Evolutionary conservation across 2,797 vertebrate species (phyloP).

Genomic region (Syndactyla subalaris): DNA sequence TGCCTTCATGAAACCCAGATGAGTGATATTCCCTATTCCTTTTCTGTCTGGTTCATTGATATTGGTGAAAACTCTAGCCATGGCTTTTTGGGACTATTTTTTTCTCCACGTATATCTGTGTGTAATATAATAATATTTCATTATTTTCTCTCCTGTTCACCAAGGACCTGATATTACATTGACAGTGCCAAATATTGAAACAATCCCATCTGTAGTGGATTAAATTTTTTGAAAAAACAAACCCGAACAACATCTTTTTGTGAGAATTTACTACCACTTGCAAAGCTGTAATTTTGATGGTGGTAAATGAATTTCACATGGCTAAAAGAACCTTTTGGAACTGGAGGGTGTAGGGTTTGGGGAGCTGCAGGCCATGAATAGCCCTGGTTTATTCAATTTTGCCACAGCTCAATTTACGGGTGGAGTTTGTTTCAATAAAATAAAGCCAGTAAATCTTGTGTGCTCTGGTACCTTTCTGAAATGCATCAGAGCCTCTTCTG

Average conservation of each 20-base stretch:
- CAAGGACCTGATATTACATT: neutral
- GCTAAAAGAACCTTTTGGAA: neutral
- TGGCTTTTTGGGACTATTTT: neutral
- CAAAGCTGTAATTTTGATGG: neutral
- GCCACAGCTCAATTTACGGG: neutral
- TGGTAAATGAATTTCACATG: neutral
- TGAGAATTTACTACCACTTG: neutral
- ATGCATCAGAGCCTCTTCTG: neutral
- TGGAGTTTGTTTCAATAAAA: neutral
- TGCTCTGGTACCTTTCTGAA: neutral
- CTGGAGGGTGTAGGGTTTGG: neutral
- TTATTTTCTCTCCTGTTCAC: neutral
- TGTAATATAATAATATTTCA: neutral
- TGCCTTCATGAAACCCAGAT: slow-evolving; percentile 30
- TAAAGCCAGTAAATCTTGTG: neutral
- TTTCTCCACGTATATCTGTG: neutral
- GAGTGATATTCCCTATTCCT: neutral
- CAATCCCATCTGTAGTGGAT: neutral
- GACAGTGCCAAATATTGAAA: neutral
- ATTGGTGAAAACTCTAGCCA: neutral
- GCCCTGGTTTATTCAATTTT: neutral
- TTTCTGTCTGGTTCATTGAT: neutral
- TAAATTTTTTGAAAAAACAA: neutral
- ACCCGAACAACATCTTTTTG: neutral
- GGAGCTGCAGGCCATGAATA: neutral